These are phyloP conservation scores for Centropus unirufus DNA, from an alignment of 2,113 vertebrate species.

Conservation along the genomic window DNA sequence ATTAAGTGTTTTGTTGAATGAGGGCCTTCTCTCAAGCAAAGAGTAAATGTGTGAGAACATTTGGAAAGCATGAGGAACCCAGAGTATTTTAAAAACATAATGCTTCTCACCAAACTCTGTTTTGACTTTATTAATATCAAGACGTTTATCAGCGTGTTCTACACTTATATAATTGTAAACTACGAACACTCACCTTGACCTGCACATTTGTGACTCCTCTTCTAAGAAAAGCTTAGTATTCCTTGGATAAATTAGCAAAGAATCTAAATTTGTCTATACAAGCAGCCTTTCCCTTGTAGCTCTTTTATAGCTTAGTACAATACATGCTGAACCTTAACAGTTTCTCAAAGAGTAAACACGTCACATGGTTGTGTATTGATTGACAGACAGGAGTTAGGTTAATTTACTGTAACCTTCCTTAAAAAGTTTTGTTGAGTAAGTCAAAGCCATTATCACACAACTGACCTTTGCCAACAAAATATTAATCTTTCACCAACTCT, in stretches of 20 bases:
- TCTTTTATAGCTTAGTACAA: not conserved
- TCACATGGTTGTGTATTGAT: not conserved
- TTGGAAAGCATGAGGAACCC: not conserved
- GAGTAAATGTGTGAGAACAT: not conserved
- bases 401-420: constrained; percentile 59
- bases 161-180: not conserved
- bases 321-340: not conserved
- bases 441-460: constrained; percentile 16
- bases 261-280: not conserved
- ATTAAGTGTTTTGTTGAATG: not conserved
- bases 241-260: not conserved
- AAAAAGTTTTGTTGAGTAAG: constrained; percentile 48
- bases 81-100: not conserved
- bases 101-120: not conserved
- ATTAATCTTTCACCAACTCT: constrained; percentile 64
- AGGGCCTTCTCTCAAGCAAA: not conserved
- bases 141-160: not conserved
- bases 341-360: constrained; percentile 2
- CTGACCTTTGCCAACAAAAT: constrained; percentile 62
- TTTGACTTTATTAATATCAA: not conserved
- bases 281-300: not conserved
- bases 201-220: not conserved
- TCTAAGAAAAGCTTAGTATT: not conserved
- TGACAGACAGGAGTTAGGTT: constrained; percentile 14
- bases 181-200: not conserved